Evolutionary conservation across 2,797 vertebrate genomes (phyloP).

Genomic region (Acrossocheilus fasciatus): DNA sequence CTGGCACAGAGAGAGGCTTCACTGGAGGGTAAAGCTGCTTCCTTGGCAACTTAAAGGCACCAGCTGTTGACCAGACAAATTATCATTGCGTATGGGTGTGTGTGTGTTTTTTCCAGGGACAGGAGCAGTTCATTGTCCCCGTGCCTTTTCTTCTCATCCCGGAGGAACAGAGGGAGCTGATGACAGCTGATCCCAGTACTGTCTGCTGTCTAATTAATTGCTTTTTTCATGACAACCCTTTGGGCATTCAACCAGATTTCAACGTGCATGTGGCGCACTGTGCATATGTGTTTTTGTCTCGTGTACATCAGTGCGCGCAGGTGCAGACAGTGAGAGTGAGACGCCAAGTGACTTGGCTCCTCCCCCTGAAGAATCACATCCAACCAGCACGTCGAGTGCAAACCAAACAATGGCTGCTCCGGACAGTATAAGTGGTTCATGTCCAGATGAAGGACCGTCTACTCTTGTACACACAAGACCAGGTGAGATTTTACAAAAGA

Average conservation of each 20-base stretch:
- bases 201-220: constrained; percentile 64
- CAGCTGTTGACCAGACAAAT: constrained; percentile 59
- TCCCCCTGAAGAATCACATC: constrained; percentile 64
- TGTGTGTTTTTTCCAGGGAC: constrained; percentile 57
- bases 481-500: constrained; percentile 55
- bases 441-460: constrained; percentile 22
- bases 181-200: constrained; percentile 64
- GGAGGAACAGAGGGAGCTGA: constrained; percentile 59
- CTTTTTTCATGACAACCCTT: constrained; percentile 54
- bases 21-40: constrained; percentile 52
- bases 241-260: constrained; percentile 50
- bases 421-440: background rate
- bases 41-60: constrained; percentile 53
- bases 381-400: background rate
- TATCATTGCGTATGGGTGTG: constrained; percentile 21
- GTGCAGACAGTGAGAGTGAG: constrained; percentile 63
- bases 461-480: constrained; percentile 35
- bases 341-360: constrained; percentile 74
- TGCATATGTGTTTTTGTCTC: constrained; percentile 47
- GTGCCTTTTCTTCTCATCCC: constrained; percentile 61
- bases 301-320: constrained; percentile 38
- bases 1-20: constrained; percentile 58
- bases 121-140: constrained; percentile 56
- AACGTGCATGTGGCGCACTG: constrained; percentile 13
- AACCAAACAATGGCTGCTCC: background rate